Base-by-base conservation (phyloP, 2,797 vertebrate genomes). In the Chromobotia macracanthus region DNA sequence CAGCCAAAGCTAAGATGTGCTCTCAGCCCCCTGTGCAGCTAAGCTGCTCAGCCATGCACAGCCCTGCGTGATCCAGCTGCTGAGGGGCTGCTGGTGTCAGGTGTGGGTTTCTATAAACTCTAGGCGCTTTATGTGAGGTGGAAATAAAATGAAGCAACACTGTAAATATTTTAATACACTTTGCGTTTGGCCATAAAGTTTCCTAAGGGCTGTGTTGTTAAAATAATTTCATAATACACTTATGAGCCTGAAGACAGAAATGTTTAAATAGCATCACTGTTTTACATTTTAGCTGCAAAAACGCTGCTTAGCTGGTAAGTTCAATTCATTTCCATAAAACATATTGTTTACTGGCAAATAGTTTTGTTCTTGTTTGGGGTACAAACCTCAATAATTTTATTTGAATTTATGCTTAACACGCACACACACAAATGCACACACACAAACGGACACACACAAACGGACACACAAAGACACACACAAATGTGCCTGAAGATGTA, bases 351-450 rank as follows among this genome's bases (percentile, higher is more conserved):
- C n/a, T n/a, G n/a, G n/a, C n/a, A n/a, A n/a, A n/a, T n/a, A n/a
- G n/a, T n/a, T n/a, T n/a, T n/a, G n/a, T n/a, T n/a, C n/a, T n/a
- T n/a, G n/a, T n/a, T n/a, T n/a, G n/a, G n/a, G n/a, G n/a, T n/a
- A n/a, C n/a, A n/a, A n/a, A n/a, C n/a, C n/a, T n/a, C n/a, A n/a
- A n/a, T n/a, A n/a, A n/a, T n/a, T n/a, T n/a, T n/a, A n/a, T n/a
- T n/a, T n/a, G n/a, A n/a, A n/a, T n/a, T n/a, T n/a, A n/a, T n/a
- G n/a, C n/a, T n/a, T n/a, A n/a, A n/a, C n/a, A n/a, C n/a, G n/a
- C n/a, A 91, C 95, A 96, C 84, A 96, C 94, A 86, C 95, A n/a
- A n/a, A n/a, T 96, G 63, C 0, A 23, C 21, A 65, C 21, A 77
- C 5, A 70, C 7, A 75, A 18, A 75, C 0, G 19, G 18, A n/a